Conservation (phyloP, 1,140 invertebrate genomes). For the Sitobion miscanthi region DNA sequence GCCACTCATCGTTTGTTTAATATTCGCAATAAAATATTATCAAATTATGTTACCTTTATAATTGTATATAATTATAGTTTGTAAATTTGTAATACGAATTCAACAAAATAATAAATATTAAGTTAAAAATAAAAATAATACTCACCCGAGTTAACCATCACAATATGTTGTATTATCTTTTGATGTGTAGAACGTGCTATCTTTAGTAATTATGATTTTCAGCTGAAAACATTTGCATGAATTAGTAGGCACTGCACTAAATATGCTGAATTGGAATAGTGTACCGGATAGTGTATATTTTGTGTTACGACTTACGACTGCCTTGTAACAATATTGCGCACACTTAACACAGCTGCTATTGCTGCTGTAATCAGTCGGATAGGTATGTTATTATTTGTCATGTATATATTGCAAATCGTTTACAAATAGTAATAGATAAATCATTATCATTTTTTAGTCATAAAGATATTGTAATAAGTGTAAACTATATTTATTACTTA, state of each 20-base stretch:
- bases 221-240: background rate
- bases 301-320: background rate
- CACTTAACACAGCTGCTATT: background rate
- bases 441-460: background rate
- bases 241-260: background rate
- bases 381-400: background rate
- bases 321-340: background rate
- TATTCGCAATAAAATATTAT: background rate
- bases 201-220: background rate
- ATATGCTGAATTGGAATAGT: background rate
- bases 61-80: no score
- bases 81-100: background rate
- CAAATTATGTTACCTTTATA: background rate
- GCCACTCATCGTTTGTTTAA: background rate
- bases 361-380: background rate
- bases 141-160: background rate
- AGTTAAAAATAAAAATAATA: background rate
- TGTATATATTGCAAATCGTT: background rate
- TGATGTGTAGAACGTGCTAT: background rate
- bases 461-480: background rate
- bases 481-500: background rate
- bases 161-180: background rate
- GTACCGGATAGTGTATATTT: background rate
- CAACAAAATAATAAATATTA: background rate
- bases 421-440: background rate